phyloP scores from a whole-genome alignment of 1,140 invertebrate species.

The Trypoxylus dichotomus region DNA sequence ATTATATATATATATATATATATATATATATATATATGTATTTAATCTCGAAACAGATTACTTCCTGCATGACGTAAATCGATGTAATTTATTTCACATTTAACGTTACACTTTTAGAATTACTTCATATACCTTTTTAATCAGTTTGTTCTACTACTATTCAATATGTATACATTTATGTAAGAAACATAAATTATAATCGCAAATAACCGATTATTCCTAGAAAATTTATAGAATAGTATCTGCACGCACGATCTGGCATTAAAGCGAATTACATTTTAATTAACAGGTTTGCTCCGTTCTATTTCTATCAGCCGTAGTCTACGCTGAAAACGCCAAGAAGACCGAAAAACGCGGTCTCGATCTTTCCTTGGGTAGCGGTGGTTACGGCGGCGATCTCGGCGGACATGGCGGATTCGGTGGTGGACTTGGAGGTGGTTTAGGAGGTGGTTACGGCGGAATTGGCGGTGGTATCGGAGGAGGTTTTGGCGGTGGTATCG shows the following conservation, averaged over 20 bases:
- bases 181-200: neutral
- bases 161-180: neutral
- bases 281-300: slow-evolving; percentile 11
- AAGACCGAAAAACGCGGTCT: slow-evolving; percentile 26
- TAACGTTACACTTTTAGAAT: no score
- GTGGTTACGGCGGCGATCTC: neutral
- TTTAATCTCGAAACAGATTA: no score
- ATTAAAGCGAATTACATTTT: neutral
- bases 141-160: no score
- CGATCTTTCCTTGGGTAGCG: slow-evolving; percentile 1
- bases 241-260: neutral
- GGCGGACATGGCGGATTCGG: slow-evolving; percentile 16
- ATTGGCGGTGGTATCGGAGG: neutral
- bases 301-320: neutral
- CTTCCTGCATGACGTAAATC: no score
- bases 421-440: neutral
- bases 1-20: no score
- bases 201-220: no score
- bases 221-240: no score
- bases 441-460: neutral
- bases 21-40: no score
- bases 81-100: no score
- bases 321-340: slow-evolving; percentile 20
- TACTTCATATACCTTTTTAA: no score
- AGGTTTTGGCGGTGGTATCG: slow-evolving; percentile 23